Evolutionary conservation across 1,140 invertebrate species (phyloP).

Genomic region (Teleopsis dalmanni): DNA sequence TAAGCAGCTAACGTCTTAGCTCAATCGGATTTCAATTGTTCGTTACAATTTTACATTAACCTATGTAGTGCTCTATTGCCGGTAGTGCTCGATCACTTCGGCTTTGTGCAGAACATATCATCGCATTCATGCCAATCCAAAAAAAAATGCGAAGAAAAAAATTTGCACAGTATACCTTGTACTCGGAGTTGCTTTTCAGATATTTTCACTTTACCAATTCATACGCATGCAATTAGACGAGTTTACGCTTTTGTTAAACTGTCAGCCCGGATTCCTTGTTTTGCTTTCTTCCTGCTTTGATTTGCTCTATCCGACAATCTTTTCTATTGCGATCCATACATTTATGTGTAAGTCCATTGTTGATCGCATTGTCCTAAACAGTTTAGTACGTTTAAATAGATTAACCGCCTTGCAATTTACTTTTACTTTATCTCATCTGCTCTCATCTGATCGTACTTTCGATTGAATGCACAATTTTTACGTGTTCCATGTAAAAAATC

Average conservation of each 20-base stretch:
- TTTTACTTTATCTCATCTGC: conserved; percentile 28
- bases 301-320: conserved; percentile 40
- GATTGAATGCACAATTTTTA: not conserved
- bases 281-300: conserved; percentile 23
- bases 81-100: too few relatives aligned
- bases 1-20: too few relatives aligned
- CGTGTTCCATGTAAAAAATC: too few relatives aligned
- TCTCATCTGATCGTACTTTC: not conserved
- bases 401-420: conserved; percentile 43
- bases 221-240: conserved; percentile 37
- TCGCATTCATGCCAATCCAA: too few relatives aligned
- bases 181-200: too few relatives aligned
- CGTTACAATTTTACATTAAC: too few relatives aligned
- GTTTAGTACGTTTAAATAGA: conserved; percentile 44
- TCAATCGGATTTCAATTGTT: too few relatives aligned
- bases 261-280: conserved; percentile 21
- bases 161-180: too few relatives aligned
- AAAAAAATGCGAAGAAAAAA: too few relatives aligned
- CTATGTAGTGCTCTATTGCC: too few relatives aligned
- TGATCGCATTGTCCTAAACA: conserved; percentile 8
- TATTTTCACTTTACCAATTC: too few relatives aligned
- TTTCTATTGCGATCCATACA: conserved; percentile 27
- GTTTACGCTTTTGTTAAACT: conserved; percentile 29
- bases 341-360: not conserved
- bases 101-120: too few relatives aligned